A percentile compares a stretch with the other conserved stretches of the same genome.
Evolutionary conservation across 2,113 vertebrate species (phyloP).

Genomic region (Equus przewalskii): DNA sequence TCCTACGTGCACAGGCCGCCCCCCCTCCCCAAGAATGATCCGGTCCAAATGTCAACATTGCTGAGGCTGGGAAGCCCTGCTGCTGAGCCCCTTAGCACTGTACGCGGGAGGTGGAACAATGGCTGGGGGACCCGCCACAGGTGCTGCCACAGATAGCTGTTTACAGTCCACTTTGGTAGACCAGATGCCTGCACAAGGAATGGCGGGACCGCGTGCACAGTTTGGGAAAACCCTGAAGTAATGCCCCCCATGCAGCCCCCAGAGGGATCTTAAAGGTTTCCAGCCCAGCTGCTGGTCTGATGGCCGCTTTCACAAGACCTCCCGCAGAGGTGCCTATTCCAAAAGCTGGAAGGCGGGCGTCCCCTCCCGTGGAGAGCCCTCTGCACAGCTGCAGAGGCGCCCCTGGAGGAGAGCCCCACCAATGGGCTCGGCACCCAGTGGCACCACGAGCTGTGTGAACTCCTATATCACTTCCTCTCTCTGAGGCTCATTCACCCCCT

Average conservation of each 20-base stretch:
- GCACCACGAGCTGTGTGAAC: rapidly evolving
- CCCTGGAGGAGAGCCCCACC: background rate
- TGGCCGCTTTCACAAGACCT: background rate
- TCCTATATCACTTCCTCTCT: background rate
- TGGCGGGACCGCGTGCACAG: rapidly evolving
- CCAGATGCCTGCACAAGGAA: background rate
- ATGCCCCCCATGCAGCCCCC: background rate
- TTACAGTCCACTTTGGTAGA: background rate
- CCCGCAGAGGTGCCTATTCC: background rate
- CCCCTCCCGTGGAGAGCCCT: too few relatives aligned
- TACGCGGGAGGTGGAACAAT: background rate
- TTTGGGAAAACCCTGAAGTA: background rate
- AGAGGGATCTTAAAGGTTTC: rapidly evolving
- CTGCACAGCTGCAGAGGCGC: background rate
- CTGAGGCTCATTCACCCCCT: rapidly evolving
- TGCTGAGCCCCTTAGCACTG: background rate
- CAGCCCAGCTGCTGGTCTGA: background rate
- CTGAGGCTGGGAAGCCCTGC: rapidly evolving
- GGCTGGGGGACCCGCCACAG: background rate
- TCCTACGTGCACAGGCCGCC: background rate
- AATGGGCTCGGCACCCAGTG: rapidly evolving
- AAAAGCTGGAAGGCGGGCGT: background rate
- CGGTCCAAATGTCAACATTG: too few relatives aligned
- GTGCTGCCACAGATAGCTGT: background rate
- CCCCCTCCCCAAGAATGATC: background rate